These are phyloP conservation scores for Tipula lateralis DNA, from an alignment of 2,888 invertebrate genomes.

Conservation along the genomic window DNA sequence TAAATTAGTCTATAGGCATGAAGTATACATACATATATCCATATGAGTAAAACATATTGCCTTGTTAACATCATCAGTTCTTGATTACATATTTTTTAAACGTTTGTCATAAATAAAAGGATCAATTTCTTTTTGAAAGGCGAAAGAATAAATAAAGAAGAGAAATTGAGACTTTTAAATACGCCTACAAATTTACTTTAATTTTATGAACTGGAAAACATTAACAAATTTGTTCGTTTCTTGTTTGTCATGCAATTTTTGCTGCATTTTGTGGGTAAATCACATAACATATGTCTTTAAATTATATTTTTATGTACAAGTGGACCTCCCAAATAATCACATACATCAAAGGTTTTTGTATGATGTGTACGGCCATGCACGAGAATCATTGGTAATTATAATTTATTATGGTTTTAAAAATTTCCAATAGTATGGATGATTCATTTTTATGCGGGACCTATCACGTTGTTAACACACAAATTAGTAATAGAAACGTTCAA, in stretches of 20 bases:
- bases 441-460: no score
- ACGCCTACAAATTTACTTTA: neutral
- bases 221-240: neutral
- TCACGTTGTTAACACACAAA: no score
- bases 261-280: neutral
- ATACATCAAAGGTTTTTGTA: neutral
- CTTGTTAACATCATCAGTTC: conserved; percentile 9
- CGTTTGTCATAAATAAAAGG: neutral
- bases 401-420: no score
- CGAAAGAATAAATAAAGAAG: neutral
- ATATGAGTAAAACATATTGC: neutral
- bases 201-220: neutral
- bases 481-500: no score
- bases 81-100: neutral
- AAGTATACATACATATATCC: neutral
- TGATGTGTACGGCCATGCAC: no score
- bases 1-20: neutral
- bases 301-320: neutral
- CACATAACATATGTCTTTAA: neutral
- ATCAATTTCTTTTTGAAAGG: neutral
- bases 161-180: neutral
- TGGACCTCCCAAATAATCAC: neutral
- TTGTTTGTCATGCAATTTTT: neutral
- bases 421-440: no score
- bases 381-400: no score